Evolutionary conservation across 2,797 vertebrate genomes (phyloP), one percentile per base, ranked within the genome.

Genomic region (Babyrousa celebensis): DNA sequence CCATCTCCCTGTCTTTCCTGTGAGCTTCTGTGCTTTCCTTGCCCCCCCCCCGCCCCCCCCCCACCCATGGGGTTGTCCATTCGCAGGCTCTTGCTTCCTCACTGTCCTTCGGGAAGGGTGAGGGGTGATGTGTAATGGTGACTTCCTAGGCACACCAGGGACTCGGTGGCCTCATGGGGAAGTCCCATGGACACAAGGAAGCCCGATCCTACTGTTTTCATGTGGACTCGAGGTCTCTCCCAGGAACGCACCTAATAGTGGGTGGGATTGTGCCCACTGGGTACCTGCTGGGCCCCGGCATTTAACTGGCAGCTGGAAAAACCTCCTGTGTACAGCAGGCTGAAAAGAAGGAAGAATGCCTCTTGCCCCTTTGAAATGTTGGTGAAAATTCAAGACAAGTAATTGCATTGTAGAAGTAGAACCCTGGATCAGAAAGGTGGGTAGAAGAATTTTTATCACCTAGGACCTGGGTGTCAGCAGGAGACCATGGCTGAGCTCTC

Each of bases 311-410:
- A 27, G 32, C 75, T 92, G 56, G 75, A 62, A 93, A 85, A 85
- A 40, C 36, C 40, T 54, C 32, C 52, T 54, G 29, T 67, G 8
- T 52, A 25, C 27, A 58, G 21, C 52, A 90, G 32, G 25, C 67
- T 86, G 36, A 82, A 77, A 80, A 71, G 25, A 67, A 91, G 92
- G 63, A 93, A 96, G 83, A 77, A 20, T 65, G 15, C 40, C 65
- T 65, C 54, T 72, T 75, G 71, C 12, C 48, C 71, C 56, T 88
- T 86, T 52, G 86, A 91, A 89, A 91, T 56, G 16, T 68, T 83
- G 62, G 54, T 29, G 60, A 68, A 68, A 40, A 83, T n/a, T 83
- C 7, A 48, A 62, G 58, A 68, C 63, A 67, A 95, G 68, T 25
- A 67, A 25, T 27, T 58, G 20, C 32, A 25, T 56, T 72, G 4